Percentiles rank a stretch among this genome's conserved stretches.
These are phyloP conservation scores for Aepyceros melampus DNA, from an alignment of 2,113 vertebrate species.

Conservation along the genomic window DNA sequence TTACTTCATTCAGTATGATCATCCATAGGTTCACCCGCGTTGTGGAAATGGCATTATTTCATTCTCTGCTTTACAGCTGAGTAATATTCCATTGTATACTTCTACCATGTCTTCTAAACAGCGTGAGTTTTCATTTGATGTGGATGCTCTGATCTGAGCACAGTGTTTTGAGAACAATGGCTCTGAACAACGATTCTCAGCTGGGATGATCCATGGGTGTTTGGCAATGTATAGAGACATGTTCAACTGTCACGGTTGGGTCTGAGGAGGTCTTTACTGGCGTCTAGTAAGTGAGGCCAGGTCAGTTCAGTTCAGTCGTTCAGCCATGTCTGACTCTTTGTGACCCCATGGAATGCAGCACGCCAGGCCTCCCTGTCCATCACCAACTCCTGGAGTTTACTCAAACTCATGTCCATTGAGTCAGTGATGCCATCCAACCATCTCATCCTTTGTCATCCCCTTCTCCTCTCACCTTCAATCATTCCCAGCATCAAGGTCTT, in stretches of 20 bases:
- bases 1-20: not conserved
- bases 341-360: not conserved
- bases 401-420: not conserved
- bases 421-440: not conserved
- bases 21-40: not conserved
- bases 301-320: not conserved
- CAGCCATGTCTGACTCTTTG: not conserved
- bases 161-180: not conserved
- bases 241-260: not conserved
- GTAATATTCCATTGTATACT: not conserved
- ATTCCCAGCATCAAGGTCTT: not conserved
- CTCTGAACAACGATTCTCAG: not conserved
- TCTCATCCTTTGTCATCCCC: not conserved
- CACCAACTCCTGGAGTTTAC: not conserved
- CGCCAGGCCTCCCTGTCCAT: not conserved
- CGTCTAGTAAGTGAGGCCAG: not conserved
- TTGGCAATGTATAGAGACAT: not conserved
- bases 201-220: accelerated
- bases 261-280: not conserved
- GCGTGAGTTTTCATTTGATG: not conserved
- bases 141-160: not conserved
- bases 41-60: not conserved
- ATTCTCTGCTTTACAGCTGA: not conserved
- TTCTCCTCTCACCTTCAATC: not conserved
- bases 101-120: not conserved